Evolutionary conservation across 2,797 vertebrate genomes (phyloP).

Genomic region (Heteromormyrus szaboi): DNA sequence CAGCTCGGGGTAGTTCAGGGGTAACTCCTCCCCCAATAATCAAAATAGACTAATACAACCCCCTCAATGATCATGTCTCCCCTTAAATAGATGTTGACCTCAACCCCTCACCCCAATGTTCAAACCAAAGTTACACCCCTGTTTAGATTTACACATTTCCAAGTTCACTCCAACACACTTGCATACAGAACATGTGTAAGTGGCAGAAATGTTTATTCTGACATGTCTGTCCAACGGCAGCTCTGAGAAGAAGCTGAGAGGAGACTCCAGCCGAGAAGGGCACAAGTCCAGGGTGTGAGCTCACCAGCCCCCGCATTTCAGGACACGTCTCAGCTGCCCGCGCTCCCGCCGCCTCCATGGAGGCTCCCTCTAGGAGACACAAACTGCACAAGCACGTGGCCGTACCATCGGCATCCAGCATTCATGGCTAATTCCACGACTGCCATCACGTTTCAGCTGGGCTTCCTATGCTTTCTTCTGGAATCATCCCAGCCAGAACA

Average conservation of each 20-base stretch:
- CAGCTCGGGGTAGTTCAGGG: background rate
- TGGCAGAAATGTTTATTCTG: background rate
- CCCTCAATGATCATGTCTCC: background rate
- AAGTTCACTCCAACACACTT: background rate
- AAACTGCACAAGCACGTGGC: background rate
- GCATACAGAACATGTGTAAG: background rate
- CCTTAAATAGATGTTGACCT: too few relatives aligned
- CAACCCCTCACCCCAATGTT: background rate
- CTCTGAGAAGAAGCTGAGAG: background rate
- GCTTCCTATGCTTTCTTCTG: background rate
- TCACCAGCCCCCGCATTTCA: slow-evolving; percentile 20
- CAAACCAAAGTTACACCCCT: background rate
- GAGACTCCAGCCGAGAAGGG: background rate
- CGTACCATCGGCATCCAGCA: background rate
- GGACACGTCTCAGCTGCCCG: slow-evolving; percentile 9
- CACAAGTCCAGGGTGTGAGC: background rate
- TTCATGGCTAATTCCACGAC: background rate
- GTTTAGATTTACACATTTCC: background rate
- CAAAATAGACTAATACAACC: background rate
- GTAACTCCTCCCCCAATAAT: background rate
- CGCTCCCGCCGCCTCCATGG: background rate
- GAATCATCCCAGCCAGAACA: background rate
- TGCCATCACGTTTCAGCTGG: background rate
- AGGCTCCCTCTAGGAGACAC: background rate
- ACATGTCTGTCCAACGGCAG: background rate